Conservation (phyloP, 2,797 vertebrate species). For the Falco peregrinus region DNA sequence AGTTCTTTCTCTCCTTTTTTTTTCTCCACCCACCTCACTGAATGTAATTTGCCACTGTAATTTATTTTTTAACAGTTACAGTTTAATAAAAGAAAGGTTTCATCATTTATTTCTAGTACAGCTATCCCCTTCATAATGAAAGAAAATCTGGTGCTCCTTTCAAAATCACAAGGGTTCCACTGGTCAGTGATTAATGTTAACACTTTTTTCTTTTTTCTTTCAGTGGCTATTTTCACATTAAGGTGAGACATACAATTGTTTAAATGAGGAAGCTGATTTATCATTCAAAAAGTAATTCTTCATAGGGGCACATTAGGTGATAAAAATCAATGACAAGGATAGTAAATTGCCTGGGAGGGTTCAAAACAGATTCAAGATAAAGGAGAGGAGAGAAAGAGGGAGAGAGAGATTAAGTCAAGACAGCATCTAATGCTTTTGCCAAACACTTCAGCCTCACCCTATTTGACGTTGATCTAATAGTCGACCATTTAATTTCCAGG, state of each 20-base stretch:
- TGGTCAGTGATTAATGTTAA: background rate
- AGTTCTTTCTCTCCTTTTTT: background rate
- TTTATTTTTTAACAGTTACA: background rate
- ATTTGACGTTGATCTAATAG: constrained; percentile 70
- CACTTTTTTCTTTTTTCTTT: background rate
- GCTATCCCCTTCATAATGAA: background rate
- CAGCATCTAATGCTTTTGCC: constrained; percentile 76
- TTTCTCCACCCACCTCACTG: background rate
- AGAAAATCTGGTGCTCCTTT: background rate
- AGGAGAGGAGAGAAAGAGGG: constrained; percentile 49
- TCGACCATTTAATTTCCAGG: constrained; percentile 75
- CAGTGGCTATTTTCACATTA: constrained; percentile 11
- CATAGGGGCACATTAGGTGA: constrained; percentile 77
- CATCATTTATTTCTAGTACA: background rate
- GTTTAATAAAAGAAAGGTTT: background rate
- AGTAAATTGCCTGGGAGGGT: constrained; percentile 84
- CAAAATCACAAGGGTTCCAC: background rate
- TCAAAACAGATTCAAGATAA: constrained; percentile 83
- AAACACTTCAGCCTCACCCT: constrained; percentile 73
- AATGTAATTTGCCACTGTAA: background rate
- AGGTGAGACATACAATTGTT: constrained; percentile 20
- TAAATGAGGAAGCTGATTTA: constrained; percentile 61
- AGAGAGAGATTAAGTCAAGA: constrained; percentile 80
- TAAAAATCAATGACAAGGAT: constrained; percentile 85
- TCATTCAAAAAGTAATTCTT: constrained; percentile 81